These are phyloP conservation scores for Sakesphorus luctuosus DNA, from an alignment of 2,113 vertebrate species.

Conservation along the genomic window DNA sequence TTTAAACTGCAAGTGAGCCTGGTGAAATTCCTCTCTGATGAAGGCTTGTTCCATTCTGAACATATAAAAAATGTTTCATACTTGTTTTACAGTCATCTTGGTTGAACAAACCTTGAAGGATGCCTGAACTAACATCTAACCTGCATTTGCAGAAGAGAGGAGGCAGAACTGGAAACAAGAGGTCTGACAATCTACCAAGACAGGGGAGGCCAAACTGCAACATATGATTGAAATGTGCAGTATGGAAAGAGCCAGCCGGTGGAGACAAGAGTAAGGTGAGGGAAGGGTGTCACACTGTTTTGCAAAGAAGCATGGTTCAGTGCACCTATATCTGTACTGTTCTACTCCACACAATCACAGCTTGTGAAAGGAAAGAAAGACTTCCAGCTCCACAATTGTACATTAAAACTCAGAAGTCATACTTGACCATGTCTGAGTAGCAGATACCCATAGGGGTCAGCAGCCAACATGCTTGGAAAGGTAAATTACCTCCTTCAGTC, in stretches of 20 bases:
- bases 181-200: neutral
- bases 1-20: neutral
- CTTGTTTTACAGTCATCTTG: neutral
- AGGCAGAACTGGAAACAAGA: neutral
- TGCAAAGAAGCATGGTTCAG: neutral
- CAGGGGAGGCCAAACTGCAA: neutral
- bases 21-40: neutral
- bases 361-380: neutral
- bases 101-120: neutral
- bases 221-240: neutral
- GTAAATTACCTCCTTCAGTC: neutral
- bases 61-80: neutral
- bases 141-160: neutral
- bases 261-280: neutral
- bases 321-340: neutral
- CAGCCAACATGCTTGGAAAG: neutral
- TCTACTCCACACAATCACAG: neutral
- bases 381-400: neutral
- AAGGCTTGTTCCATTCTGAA: neutral
- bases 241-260: neutral
- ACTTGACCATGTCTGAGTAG: neutral
- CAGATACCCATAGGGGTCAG: neutral
- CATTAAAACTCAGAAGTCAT: neutral
- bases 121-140: neutral
- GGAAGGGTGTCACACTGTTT: neutral